Conservation (phyloP, 1,140 invertebrate genomes). For the Neoseiulus cucumeris region DNA sequence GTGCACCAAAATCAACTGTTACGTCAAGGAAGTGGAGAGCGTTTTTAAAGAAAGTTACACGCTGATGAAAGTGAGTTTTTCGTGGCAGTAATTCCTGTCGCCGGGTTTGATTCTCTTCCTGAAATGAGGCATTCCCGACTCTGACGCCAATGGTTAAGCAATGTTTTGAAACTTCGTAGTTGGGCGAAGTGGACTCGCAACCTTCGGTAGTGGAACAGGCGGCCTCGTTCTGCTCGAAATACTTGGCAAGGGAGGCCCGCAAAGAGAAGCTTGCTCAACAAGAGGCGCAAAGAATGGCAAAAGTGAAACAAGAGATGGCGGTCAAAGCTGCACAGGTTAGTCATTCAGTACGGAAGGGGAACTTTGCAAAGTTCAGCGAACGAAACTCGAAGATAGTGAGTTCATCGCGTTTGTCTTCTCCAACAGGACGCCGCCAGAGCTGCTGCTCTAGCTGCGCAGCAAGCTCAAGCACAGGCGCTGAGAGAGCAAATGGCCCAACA, state of each 20-base stretch:
- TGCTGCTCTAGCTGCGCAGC: neutral
- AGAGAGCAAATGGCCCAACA: neutral
- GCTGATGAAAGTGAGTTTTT: neutral
- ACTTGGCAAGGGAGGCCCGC: neutral
- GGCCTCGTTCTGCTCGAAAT: neutral
- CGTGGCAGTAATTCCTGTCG: no score
- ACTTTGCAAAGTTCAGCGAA: neutral
- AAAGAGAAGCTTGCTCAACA: slow-evolving; percentile 5
- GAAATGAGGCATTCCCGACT: no score
- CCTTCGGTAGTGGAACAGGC: neutral
- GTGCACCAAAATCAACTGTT: neutral
- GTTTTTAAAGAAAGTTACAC: slow-evolving; percentile 6
- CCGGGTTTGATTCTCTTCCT: no score
- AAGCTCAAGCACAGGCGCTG: neutral
- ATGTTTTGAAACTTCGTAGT: no score
- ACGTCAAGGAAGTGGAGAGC: neutral
- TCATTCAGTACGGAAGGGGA: neutral
- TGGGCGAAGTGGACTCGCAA: neutral
- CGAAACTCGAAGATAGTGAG: neutral
- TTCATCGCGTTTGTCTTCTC: neutral
- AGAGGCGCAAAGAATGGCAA: neutral
- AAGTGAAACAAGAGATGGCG: neutral
- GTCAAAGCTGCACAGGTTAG: slow-evolving; percentile 1
- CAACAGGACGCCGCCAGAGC: neutral
- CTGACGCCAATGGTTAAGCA: no score